These are phyloP conservation scores for Cyanistes caeruleus DNA, from an alignment of 2,113 vertebrate species.

Conservation along the genomic window DNA sequence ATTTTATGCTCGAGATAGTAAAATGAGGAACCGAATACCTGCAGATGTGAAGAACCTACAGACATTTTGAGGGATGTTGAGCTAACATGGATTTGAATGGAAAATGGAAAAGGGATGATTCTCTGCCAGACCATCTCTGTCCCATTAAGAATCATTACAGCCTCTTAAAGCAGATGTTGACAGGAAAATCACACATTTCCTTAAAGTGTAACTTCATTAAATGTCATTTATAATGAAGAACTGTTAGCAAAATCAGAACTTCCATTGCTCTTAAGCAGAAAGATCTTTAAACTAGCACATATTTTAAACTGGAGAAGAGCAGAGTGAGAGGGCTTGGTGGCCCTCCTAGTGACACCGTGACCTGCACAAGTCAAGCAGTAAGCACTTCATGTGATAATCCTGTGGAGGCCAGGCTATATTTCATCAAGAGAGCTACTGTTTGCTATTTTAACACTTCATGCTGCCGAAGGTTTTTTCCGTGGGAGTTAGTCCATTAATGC, in stretches of 20 bases:
- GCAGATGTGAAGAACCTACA: background rate
- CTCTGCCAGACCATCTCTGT: background rate
- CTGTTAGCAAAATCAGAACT: background rate
- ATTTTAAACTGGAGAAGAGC: background rate
- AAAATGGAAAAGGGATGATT: background rate
- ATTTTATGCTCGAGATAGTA: background rate
- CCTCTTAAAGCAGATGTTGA: background rate
- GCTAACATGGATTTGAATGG: background rate
- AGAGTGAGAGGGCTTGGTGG: background rate
- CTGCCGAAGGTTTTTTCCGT: background rate
- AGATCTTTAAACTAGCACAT: background rate
- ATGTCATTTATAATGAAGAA: background rate
- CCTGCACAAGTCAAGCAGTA: background rate
- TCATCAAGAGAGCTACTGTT: background rate
- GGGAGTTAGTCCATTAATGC: slow-evolving; percentile 2
- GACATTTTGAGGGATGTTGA: background rate
- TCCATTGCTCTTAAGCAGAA: background rate
- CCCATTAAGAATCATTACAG: background rate
- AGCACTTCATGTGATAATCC: background rate
- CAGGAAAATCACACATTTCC: background rate
- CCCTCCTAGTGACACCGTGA: background rate
- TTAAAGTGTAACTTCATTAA: background rate
- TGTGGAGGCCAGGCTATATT: background rate
- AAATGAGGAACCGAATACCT: background rate
- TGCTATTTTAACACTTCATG: background rate